phyloP scores from a whole-genome alignment of 2,113 vertebrate species.

The Platycercus adscitus region DNA sequence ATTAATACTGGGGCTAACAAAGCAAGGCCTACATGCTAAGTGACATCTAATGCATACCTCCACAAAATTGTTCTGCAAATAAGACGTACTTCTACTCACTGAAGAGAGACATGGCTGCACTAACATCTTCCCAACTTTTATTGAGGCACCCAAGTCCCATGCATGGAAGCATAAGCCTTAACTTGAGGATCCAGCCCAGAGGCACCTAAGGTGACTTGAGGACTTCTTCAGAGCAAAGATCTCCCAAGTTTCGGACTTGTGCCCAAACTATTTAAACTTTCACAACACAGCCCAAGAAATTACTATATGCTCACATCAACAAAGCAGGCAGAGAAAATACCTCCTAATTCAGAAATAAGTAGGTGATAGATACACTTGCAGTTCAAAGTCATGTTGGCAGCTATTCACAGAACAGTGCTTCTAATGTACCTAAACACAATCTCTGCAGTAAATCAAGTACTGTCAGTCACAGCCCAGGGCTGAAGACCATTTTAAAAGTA shows the following conservation, averaged over 20 bases:
- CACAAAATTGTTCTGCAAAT: neutral
- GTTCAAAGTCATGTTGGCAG: neutral
- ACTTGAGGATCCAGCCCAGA: neutral
- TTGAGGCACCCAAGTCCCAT: neutral
- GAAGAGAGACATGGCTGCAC: neutral
- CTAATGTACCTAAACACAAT: neutral
- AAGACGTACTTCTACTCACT: neutral
- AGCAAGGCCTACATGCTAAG: neutral
- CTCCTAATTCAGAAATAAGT: neutral
- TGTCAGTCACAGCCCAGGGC: neutral
- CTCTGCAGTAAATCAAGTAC: neutral
- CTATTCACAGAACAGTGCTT: neutral
- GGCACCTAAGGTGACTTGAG: neutral
- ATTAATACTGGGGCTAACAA: neutral
- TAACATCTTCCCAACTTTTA: neutral
- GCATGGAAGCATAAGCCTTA: accelerated
- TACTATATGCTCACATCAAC: neutral
- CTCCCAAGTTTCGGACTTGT: neutral
- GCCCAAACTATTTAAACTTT: neutral
- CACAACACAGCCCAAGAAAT: neutral
- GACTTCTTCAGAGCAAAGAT: neutral
- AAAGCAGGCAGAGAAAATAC: neutral
- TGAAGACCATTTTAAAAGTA: neutral
- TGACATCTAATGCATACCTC: neutral
- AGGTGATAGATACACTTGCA: neutral